Evolutionary conservation across 2,797 vertebrate species (phyloP).

Genomic region (Catharus ustulatus): DNA sequence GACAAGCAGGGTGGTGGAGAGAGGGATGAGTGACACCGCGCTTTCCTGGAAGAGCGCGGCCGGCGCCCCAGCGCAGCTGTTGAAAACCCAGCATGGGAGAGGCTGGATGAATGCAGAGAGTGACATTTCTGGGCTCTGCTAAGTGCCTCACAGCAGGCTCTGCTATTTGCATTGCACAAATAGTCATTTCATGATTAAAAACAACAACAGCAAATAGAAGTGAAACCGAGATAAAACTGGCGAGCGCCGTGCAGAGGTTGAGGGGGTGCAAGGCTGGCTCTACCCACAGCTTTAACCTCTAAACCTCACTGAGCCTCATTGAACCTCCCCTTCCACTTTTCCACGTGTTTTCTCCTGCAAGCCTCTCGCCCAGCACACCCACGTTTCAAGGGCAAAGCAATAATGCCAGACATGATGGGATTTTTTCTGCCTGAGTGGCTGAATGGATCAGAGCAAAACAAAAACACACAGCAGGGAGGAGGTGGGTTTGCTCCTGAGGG

Average conservation of each 20-base stretch:
- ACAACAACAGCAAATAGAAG: constrained; percentile 51
- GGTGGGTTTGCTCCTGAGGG: neutral
- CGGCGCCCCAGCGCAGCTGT: neutral
- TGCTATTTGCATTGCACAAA: constrained; percentile 53
- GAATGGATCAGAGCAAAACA: neutral
- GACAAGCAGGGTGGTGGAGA: neutral
- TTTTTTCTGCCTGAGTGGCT: neutral
- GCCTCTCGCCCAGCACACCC: neutral
- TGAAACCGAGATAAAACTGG: constrained; percentile 16
- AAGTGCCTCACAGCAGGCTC: constrained; percentile 56
- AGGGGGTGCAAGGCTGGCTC: neutral
- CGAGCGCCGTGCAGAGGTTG: neutral
- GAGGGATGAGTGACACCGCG: neutral
- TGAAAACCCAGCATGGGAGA: constrained; percentile 25
- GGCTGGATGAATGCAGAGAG: neutral
- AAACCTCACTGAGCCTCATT: neutral
- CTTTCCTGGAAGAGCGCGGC: constrained; percentile 10
- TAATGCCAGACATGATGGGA: accelerated
- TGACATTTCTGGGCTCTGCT: constrained; percentile 52
- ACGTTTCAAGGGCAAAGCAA: neutral
- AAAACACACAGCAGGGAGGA: neutral
- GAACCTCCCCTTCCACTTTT: neutral
- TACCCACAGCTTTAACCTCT: neutral
- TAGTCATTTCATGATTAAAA: constrained; percentile 60
- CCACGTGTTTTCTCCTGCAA: accelerated